Evolutionary conservation across 2,797 vertebrate genomes (phyloP).

Genomic region (Micromesistius poutassou): DNA sequence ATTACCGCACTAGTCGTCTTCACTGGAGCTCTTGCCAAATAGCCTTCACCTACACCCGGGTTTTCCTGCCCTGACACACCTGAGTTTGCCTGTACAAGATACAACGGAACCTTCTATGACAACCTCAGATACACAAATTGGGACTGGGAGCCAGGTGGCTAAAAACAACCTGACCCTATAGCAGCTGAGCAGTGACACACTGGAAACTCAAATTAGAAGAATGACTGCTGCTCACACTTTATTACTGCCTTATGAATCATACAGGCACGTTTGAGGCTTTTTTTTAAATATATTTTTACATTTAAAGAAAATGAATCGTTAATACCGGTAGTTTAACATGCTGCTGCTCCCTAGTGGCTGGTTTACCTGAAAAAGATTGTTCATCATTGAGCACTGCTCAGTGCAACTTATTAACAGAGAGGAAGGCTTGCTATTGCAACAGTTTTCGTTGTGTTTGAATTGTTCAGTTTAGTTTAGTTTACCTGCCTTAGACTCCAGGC

Average conservation of each 20-base stretch:
- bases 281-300: background rate
- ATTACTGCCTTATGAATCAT: background rate
- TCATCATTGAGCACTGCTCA: background rate
- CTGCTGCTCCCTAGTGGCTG: background rate
- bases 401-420: background rate
- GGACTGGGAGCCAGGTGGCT: no score
- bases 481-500: background rate
- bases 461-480: background rate
- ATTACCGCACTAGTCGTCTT: background rate
- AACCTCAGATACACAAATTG: no score
- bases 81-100: background rate
- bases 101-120: background rate
- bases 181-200: background rate
- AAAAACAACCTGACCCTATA: no score
- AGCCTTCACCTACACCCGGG: background rate
- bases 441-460: background rate
- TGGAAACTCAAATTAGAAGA: background rate
- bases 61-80: background rate
- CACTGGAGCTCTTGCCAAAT: no score
- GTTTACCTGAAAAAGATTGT: background rate
- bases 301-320: background rate
- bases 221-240: background rate
- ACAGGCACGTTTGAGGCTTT: background rate
- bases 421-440: background rate
- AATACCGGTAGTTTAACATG: background rate